phyloP scores from a whole-genome alignment of 2,113 vertebrate genomes.

The Mastomys natalensis region DNA sequence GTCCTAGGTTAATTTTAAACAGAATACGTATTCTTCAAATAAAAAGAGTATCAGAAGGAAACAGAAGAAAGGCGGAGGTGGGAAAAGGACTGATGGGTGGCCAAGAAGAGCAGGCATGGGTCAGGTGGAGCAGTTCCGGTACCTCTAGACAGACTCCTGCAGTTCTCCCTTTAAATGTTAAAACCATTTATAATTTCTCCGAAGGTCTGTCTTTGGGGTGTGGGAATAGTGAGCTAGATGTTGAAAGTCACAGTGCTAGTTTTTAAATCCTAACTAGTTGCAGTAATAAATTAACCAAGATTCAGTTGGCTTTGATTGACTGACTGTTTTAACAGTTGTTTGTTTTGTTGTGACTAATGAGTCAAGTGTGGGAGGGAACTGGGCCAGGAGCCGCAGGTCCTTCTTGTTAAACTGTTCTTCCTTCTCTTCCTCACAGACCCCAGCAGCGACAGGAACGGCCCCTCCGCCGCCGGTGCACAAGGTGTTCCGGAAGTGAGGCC shows the following conservation, averaged over 20 bases:
- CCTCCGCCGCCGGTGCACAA: constrained; percentile 94
- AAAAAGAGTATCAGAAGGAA: neutral
- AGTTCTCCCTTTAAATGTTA: neutral
- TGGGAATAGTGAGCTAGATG: constrained; percentile 48
- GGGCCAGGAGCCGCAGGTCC: constrained; percentile 68
- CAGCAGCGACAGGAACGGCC: constrained; percentile 91
- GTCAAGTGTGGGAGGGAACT: constrained; percentile 75
- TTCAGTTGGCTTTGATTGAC: constrained; percentile 80
- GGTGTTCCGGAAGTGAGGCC: constrained; percentile 96
- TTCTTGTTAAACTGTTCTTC: constrained; percentile 85
- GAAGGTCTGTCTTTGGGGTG: neutral
- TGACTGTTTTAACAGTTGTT: constrained; percentile 87
- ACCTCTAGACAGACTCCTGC: neutral
- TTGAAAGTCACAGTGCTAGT: constrained; percentile 81
- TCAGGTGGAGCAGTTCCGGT: neutral
- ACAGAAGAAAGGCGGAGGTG: neutral
- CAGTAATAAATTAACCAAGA: constrained; percentile 83
- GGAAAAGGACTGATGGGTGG: neutral
- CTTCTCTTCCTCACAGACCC: constrained; percentile 91
- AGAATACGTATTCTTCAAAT: neutral
- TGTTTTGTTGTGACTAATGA: constrained; percentile 89
- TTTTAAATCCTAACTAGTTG: constrained; percentile 76
- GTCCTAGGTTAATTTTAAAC: neutral
- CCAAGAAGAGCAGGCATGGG: too few species aligned
- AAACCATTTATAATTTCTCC: neutral